Evolutionary conservation across 2,113 vertebrate species (phyloP).

Genomic region (Diadophis punctatus): DNA sequence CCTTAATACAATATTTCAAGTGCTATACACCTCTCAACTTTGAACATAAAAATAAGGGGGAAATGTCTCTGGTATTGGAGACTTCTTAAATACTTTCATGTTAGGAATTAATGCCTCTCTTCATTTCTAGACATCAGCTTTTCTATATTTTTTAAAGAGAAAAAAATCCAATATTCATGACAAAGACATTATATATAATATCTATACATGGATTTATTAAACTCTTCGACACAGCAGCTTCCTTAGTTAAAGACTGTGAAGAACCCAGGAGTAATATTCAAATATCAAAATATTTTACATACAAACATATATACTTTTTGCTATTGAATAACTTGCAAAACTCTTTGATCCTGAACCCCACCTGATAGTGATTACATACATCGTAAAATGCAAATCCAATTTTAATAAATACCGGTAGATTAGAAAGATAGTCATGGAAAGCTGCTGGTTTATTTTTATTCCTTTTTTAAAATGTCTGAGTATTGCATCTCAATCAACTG

Average conservation of each 20-base stretch:
- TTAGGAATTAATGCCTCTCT: background rate
- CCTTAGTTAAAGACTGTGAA: background rate
- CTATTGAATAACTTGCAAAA: background rate
- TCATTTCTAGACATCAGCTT: background rate
- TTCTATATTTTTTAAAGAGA: background rate
- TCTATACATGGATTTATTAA: background rate
- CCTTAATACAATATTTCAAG: background rate
- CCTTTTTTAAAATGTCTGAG: background rate
- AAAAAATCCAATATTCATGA: background rate
- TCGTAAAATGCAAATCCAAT: background rate
- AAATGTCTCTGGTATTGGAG: background rate
- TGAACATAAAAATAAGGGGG: background rate
- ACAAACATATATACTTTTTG: background rate
- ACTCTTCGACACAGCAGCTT: background rate
- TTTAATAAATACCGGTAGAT: background rate
- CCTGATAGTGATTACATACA: background rate
- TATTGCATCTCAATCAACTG: background rate
- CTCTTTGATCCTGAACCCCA: background rate
- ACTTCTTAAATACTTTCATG: background rate
- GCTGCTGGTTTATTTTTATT: background rate
- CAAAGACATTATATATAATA: background rate
- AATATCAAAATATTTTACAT: background rate
- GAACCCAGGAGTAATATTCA: background rate
- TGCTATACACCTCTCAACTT: background rate
- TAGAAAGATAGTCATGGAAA: background rate